Evolutionary conservation across 1,140 invertebrate species (phyloP), one percentile per base, ranked within the genome.

Genomic region (Adoxophyes honmai): DNA sequence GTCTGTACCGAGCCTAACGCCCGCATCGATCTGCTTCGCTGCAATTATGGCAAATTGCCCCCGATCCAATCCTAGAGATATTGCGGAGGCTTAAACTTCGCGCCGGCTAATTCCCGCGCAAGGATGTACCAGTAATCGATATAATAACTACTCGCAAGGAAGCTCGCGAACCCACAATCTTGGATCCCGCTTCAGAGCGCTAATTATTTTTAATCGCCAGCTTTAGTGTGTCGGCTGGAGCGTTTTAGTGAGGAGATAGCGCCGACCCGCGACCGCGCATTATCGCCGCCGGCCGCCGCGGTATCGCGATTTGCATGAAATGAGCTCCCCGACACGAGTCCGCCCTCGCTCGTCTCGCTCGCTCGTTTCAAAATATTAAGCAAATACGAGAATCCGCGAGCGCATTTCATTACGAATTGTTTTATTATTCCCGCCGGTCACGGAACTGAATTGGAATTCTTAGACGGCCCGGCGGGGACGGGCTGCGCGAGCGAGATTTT

Each of bases 181-280:
- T 13, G 4, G 6, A 73, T 68, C 62, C 71, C 64, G 66, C 44
- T 72, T 59, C 58, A 65, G 66, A 75, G 51, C 53, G 71, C 74
- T 84, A 77, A 84, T 84, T 75, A 81, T 81, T 76, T 84, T 81
- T 75, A 84, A 80, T 74, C 72, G 68, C 39, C 57, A 60, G 59
- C 60, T 70, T 63, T 48, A 48, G 58, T 60, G 64, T 73, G 59
- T 62, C 57, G 59, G 52, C 57, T 62, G 53, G 44, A 64, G 52
- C 55, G 66, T 65, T 64, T 68, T 68, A 67, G 58, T 53, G 9
- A 10, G 34, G 7, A 57, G 69, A 70, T 73, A 75, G 64, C 59
- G 57, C 59, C 37, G 36, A 70, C 59, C 57, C 39, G 60, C 64
- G 59, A 52, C 54, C 64, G 57, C 42, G 57, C 60, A 70, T 79